These are phyloP conservation scores for Falcaria lacertinaria DNA, from an alignment of 2,888 invertebrate genomes.

Conservation along the genomic window DNA sequence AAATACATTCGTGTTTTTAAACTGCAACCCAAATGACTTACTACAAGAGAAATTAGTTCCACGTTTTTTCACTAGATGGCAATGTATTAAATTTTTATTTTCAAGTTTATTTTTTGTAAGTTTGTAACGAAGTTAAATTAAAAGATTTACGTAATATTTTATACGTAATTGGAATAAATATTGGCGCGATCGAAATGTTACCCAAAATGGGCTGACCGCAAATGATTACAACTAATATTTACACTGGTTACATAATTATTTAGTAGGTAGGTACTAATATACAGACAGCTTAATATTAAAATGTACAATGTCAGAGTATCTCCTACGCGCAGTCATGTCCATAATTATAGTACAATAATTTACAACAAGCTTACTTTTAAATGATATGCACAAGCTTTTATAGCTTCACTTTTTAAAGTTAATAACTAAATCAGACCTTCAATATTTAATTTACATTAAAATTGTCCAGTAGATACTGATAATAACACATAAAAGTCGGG, in stretches of 20 bases:
- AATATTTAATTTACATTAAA: not conserved
- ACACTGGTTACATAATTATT: conserved; percentile 57
- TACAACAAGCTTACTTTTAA: conserved; percentile 72
- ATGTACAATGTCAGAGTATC: conserved; percentile 42
- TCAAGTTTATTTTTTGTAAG: too few species aligned
- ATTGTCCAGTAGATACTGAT: not conserved
- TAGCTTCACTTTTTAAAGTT: conserved; percentile 19
- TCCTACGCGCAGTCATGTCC: conserved; percentile 66
- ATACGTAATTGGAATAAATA: not conserved
- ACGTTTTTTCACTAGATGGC: too few species aligned
- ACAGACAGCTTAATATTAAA: conserved; percentile 46
- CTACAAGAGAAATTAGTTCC: too few species aligned
- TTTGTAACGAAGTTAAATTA: too few species aligned
- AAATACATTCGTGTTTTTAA: too few species aligned
- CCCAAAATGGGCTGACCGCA: not conserved
- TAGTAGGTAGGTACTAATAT: conserved; percentile 56
- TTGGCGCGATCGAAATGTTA: not conserved
- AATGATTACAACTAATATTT: conserved; percentile 44
- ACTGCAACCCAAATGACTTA: too few species aligned
- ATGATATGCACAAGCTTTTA: conserved; percentile 76
- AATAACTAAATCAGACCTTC: conserved; percentile 3
- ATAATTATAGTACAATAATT: conserved; percentile 74
- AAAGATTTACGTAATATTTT: too few species aligned
- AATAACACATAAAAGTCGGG: too few species aligned
- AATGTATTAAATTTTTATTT: too few species aligned